Conservation (phyloP, 2,797 vertebrate genomes). For the Periophthalmus magnuspinnatus region DNA sequence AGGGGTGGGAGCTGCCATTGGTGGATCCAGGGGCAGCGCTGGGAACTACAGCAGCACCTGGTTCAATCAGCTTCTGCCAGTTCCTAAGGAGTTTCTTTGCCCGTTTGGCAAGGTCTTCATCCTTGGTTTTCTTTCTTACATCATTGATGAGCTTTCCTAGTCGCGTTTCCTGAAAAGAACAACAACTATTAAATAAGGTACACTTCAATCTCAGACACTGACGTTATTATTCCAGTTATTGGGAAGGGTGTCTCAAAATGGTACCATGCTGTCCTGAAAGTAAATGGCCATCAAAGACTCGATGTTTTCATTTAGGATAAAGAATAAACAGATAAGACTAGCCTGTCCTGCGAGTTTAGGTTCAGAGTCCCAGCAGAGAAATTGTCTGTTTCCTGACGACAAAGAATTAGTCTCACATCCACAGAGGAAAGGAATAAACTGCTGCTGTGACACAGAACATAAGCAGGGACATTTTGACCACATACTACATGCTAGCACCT, state of each 20-base stretch:
- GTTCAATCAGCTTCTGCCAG: constrained; percentile 98
- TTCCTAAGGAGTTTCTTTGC: constrained; percentile 94
- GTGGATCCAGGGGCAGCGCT: constrained; percentile 82
- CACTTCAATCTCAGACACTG: not conserved
- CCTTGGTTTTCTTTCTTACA: constrained; percentile 95
- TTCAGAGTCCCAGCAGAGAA: too few species aligned
- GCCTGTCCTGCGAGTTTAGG: too few species aligned
- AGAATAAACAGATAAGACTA: too few species aligned
- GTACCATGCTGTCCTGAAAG: too few species aligned
- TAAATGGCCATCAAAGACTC: not conserved
- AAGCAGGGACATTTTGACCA: not conserved
- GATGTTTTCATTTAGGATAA: too few species aligned
- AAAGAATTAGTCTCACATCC: not conserved
- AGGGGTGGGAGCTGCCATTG: constrained; percentile 90
- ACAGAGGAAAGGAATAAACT: not conserved
- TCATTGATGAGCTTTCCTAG: constrained; percentile 98
- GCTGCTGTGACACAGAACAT: not conserved
- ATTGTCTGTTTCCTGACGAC: too few species aligned
- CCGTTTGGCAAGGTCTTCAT: constrained; percentile 97
- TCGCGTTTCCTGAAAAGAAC: constrained; percentile 86
- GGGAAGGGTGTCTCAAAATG: too few species aligned
- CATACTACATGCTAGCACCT: too few species aligned
- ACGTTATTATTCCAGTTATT: too few species aligned
- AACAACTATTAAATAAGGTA: constrained; percentile 12
- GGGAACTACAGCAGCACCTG: constrained; percentile 78